These are phyloP conservation scores for Aurelia aurita DNA, from an alignment of 30 jellyfish, hydroid and myxozoan species.

Conservation along the genomic window DNA sequence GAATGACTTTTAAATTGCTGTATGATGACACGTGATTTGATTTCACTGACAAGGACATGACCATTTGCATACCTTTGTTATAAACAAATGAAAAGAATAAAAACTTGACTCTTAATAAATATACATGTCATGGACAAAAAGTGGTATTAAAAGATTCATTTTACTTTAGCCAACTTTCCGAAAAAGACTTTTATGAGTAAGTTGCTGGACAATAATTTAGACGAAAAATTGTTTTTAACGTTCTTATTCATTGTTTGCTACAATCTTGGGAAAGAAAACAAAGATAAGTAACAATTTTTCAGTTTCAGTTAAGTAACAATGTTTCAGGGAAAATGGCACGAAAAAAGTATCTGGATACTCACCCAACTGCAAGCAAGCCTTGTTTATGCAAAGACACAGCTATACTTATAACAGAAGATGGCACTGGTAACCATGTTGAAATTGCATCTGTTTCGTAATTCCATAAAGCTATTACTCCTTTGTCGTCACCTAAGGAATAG, in stretches of 20 bases:
- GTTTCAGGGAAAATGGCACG: too few relatives aligned
- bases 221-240: too few relatives aligned
- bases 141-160: too few relatives aligned
- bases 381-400: conserved; percentile 56
- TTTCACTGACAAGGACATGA: conserved; percentile 70
- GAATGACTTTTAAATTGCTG: conserved; percentile 83
- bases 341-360: not conserved
- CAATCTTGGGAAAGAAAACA: too few relatives aligned
- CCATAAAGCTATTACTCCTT: conserved; percentile 76
- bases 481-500: conserved; percentile 80
- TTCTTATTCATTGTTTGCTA: too few relatives aligned
- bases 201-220: too few relatives aligned
- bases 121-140: not conserved
- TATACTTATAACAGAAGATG: conserved; percentile 45
- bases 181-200: too few relatives aligned
- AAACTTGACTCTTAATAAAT: not conserved
- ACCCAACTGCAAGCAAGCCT: conserved; percentile 80
- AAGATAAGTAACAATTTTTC: too few relatives aligned
- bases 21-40: conserved; percentile 34
- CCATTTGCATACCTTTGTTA: conserved; percentile 84
- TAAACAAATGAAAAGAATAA: not conserved
- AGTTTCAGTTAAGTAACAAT: too few relatives aligned
- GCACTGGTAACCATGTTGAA: conserved; percentile 80
- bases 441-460: conserved; percentile 20
- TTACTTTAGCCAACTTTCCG: too few relatives aligned